Conservation (phyloP, 2,113 vertebrate species). For the Lutjanus erythropterus region DNA sequence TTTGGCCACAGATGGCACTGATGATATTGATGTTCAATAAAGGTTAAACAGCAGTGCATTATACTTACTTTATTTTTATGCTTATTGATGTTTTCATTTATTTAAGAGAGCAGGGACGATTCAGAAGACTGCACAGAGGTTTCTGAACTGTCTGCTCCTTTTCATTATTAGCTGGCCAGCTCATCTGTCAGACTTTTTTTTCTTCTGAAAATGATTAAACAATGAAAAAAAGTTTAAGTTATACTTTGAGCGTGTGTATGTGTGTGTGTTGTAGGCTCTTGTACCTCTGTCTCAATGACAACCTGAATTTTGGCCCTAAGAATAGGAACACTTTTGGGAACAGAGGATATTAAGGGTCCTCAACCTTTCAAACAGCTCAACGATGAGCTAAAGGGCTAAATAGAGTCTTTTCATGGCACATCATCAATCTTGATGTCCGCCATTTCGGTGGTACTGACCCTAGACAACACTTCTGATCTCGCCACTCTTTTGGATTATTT, state of each 20-base stretch:
- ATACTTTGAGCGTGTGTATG: not conserved
- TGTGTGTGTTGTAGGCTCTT: no score
- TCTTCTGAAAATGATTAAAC: not conserved
- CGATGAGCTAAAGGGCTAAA: no score
- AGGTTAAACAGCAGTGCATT: conserved; percentile 14
- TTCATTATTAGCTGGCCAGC: not conserved
- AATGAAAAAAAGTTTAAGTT: not conserved
- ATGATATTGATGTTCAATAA: conserved; percentile 20
- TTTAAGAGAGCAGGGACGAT: not conserved
- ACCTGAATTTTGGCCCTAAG: not conserved
- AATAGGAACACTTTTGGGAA: not conserved
- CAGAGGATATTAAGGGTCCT: no score
- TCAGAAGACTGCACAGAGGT: not conserved
- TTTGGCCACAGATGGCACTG: conserved; percentile 18
- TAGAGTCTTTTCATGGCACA: no score
- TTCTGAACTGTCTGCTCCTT: conserved; percentile 7
- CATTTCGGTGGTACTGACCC: no score
- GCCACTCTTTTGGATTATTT: no score
- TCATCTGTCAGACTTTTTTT: not conserved
- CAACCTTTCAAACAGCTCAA: no score
- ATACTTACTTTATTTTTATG: conserved; percentile 11
- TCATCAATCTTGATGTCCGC: no score
- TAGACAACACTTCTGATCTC: no score
- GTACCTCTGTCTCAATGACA: not conserved
- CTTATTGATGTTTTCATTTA: conserved; percentile 26